phyloP scores from a whole-genome alignment of 2,113 vertebrate genomes.

The Melanostigma gelatinosum region DNA sequence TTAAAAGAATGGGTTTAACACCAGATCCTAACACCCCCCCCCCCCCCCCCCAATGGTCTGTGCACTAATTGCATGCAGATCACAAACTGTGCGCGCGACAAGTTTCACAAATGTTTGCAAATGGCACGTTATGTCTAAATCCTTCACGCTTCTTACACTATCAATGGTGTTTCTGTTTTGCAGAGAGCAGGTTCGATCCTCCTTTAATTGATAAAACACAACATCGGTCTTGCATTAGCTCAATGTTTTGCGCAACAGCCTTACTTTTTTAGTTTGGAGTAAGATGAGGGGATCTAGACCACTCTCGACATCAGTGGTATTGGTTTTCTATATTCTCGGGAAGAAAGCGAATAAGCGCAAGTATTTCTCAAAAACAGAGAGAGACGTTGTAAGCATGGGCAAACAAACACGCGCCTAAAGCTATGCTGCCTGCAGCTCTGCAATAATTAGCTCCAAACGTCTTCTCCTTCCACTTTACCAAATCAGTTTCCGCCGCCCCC shows the following conservation, averaged over 20 bases:
- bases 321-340: neutral
- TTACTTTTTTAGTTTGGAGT: too few species aligned
- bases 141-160: neutral
- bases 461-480: conserved; percentile 28
- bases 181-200: neutral
- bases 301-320: neutral
- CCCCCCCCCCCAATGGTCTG: neutral
- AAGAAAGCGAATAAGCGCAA: neutral
- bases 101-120: neutral
- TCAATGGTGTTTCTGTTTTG: neutral
- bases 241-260: neutral
- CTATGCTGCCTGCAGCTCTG: neutral
- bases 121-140: neutral
- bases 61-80: neutral
- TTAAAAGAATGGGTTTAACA: neutral
- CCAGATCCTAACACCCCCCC: neutral
- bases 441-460: neutral
- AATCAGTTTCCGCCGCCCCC: conserved; percentile 4
- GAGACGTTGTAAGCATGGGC: neutral
- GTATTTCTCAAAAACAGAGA: neutral
- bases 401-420: neutral
- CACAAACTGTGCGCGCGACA: too few species aligned
- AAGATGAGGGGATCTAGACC: neutral
- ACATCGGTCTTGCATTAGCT: neutral
- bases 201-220: neutral